Evolutionary conservation across 2,797 vertebrate genomes (phyloP).

Genomic region (Hemibagrus guttatus): DNA sequence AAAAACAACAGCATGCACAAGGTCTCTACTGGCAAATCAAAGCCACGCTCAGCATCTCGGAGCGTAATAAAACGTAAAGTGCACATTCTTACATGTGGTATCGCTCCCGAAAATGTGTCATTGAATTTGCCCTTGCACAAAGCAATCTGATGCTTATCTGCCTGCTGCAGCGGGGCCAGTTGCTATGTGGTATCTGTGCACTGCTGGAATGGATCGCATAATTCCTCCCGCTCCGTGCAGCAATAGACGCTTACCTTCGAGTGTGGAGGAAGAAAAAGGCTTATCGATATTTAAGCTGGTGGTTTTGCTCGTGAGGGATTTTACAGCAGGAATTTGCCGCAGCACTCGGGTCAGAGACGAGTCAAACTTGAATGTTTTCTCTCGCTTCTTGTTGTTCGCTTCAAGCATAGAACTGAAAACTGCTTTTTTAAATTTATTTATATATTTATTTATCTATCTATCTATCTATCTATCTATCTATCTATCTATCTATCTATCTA

Average conservation of each 20-base stretch:
- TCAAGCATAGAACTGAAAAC: neutral
- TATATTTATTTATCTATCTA: too few species aligned
- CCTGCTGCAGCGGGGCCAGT: neutral
- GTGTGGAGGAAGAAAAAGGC: constrained; percentile 5
- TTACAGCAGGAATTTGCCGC: constrained; percentile 23
- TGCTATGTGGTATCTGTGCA: constrained; percentile 29
- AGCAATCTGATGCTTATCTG: constrained; percentile 52
- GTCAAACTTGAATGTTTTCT: neutral
- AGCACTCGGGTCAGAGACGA: constrained; percentile 12
- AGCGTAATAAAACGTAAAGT: neutral
- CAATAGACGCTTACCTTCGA: constrained; percentile 39
- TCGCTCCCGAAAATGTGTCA: constrained; percentile 36
- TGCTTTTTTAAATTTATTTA: too few species aligned
- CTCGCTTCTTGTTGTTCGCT: neutral
- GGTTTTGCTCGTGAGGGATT: constrained; percentile 2
- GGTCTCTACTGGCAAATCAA: constrained; percentile 40
- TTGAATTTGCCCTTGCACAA: constrained; percentile 46
- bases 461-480: too few species aligned
- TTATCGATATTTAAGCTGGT: constrained; percentile 25
- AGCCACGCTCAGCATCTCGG: constrained; percentile 23
- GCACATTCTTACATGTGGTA: constrained; percentile 3
- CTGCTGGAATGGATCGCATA: constrained; percentile 14
- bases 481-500: too few species aligned
- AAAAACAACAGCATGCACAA: constrained; percentile 30
- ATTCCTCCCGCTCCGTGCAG: neutral